Percentiles rank a stretch among this genome's conserved stretches.
Evolutionary conservation across 1,140 invertebrate genomes (phyloP).

Genomic region (Pollicipes pollicipes): DNA sequence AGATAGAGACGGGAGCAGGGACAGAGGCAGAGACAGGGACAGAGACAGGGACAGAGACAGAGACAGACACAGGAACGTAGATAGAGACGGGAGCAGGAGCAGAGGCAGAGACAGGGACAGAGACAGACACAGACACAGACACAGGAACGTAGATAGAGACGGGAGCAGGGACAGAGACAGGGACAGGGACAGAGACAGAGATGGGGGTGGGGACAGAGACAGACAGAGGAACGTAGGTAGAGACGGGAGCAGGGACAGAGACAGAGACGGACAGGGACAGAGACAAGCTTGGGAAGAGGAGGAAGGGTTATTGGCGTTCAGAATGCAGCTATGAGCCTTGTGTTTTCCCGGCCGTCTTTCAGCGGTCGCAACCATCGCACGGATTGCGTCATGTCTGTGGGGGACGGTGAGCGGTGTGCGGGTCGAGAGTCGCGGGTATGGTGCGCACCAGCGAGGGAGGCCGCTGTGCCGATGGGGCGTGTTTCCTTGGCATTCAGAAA

Average conservation of each 20-base stretch:
- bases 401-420: too few relatives aligned
- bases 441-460: too few relatives aligned
- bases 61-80: neutral
- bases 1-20: slow-evolving; percentile 2
- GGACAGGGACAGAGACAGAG: slow-evolving; percentile 5
- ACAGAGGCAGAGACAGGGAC: slow-evolving; percentile 1
- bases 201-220: slow-evolving; percentile 9
- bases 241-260: slow-evolving; percentile 9
- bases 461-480: too few relatives aligned
- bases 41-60: neutral
- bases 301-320: too few relatives aligned
- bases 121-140: slow-evolving; percentile 9
- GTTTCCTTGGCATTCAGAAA: too few relatives aligned
- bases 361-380: too few relatives aligned
- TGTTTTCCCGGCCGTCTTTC: too few relatives aligned
- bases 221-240: slow-evolving; percentile 3
- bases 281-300: slow-evolving; percentile 5
- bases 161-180: slow-evolving; percentile 9
- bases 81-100: too few relatives aligned
- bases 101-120: slow-evolving; percentile 10
- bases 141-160: neutral
- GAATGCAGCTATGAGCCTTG: too few relatives aligned
- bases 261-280: slow-evolving; percentile 12
- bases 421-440: too few relatives aligned
- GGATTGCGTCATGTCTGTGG: too few relatives aligned